Conservation (phyloP, 1,140 invertebrate species). For the Drosophila mauritiana region DNA sequence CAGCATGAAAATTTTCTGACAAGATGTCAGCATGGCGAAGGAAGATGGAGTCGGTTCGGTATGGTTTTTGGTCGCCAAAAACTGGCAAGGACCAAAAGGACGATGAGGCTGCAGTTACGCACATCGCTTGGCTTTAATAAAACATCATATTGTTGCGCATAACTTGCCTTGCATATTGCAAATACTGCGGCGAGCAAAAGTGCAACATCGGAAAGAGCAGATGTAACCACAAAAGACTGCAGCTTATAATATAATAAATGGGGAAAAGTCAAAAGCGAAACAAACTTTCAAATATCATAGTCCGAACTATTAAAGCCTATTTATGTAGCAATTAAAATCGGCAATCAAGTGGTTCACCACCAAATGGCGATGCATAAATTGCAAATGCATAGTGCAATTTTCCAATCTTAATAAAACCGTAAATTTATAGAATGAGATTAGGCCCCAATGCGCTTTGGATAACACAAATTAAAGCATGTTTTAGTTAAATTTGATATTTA, state of each 20-base stretch:
- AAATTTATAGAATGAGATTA: too few relatives aligned
- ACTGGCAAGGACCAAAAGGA: slow-evolving; percentile 19
- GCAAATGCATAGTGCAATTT: neutral
- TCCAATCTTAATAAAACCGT: neutral
- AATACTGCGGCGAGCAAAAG: slow-evolving; percentile 27
- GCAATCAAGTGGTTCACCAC: neutral
- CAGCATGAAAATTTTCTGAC: slow-evolving; percentile 77
- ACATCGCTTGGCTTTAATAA: slow-evolving; percentile 72
- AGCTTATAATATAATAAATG: slow-evolving; percentile 1
- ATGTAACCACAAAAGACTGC: neutral
- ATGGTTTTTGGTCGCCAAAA: slow-evolving; percentile 12
- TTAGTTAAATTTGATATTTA: too few relatives aligned
- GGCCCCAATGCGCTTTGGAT: too few relatives aligned
- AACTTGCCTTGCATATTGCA: slow-evolving; percentile 49
- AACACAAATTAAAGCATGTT: too few relatives aligned
- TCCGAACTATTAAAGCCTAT: neutral
- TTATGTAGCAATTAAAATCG: neutral
- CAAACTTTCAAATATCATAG: neutral
- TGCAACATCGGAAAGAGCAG: slow-evolving; percentile 5
- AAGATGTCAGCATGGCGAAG: slow-evolving; percentile 41
- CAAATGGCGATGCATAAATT: neutral
- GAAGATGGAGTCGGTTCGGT: neutral
- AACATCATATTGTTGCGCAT: slow-evolving; percentile 59
- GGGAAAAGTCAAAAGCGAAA: neutral
- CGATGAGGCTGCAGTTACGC: slow-evolving; percentile 48